phyloP scores from a whole-genome alignment of 2,113 vertebrate genomes.

The Hassar affinis region DNA sequence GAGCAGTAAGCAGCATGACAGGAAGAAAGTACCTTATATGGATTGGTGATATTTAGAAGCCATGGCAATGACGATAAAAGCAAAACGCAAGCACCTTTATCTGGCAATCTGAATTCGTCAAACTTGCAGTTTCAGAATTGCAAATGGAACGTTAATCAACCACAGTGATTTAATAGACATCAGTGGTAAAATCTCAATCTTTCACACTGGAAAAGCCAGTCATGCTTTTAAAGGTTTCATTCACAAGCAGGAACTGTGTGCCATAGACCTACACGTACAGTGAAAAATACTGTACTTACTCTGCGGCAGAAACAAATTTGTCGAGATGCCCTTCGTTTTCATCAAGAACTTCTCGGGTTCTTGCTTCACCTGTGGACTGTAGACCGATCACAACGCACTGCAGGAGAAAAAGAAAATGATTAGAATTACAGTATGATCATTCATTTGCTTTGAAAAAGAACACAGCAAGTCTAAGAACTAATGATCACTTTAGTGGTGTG shows the following conservation, averaged over 20 bases:
- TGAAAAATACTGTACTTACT: constrained; percentile 73
- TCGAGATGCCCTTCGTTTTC: constrained; percentile 91
- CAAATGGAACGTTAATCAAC: background rate
- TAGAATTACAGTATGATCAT: background rate
- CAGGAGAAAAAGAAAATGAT: background rate
- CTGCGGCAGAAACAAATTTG: constrained; percentile 93
- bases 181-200: constrained; percentile 20
- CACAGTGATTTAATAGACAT: background rate
- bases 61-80: background rate
- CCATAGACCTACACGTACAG: background rate
- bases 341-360: constrained; percentile 92
- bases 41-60: background rate
- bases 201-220: constrained; percentile 29
- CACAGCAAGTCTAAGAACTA: background rate
- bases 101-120: background rate
- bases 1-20: background rate
- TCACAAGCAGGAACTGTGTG: background rate
- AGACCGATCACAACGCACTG: constrained; percentile 95
- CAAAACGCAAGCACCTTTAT: constrained; percentile 10
- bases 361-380: constrained; percentile 94
- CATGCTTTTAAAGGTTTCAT: constrained; percentile 7
- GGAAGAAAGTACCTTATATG: background rate
- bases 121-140: constrained; percentile 16
- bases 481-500: background rate
- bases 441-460: background rate